phyloP scores from a whole-genome alignment of 2,888 invertebrate genomes.

The Pharmacophagus antenor region DNA sequence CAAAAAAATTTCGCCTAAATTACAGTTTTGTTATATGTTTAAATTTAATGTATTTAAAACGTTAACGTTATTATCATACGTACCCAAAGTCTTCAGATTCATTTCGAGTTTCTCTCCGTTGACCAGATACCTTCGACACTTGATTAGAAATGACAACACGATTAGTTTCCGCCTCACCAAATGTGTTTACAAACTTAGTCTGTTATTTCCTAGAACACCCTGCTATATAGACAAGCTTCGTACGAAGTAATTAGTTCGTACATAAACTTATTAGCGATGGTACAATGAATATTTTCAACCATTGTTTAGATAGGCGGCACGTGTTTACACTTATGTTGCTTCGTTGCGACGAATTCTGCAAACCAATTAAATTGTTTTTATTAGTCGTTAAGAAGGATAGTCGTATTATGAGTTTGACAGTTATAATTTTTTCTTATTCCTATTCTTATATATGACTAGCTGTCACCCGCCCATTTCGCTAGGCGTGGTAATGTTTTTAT shows the following conservation, averaged over 20 bases:
- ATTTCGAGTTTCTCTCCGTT: constrained; percentile 2
- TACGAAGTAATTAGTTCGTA: not conserved
- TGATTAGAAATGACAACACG: constrained; percentile 20
- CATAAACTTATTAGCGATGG: constrained; percentile 9
- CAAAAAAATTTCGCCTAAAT: no score
- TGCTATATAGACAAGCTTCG: constrained; percentile 7
- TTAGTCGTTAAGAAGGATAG: no score
- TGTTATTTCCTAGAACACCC: constrained; percentile 18
- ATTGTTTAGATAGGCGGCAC: constrained; percentile 21
- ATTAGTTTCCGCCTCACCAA: constrained; percentile 3
- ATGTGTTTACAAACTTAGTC: constrained; percentile 23
- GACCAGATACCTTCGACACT: constrained; percentile 8
- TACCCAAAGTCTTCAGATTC: constrained; percentile 15
- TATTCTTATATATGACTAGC: no score
- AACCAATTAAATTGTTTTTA: not conserved
- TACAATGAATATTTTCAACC: constrained; percentile 12
- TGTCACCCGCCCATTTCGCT: no score
- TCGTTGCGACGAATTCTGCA: constrained; percentile 23
- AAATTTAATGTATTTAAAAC: no score
- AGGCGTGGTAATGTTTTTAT: no score
- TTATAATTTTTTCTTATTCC: no score
- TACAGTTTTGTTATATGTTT: no score
- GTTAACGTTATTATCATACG: not conserved
- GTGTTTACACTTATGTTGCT: constrained; percentile 23
- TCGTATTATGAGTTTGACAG: no score